Evolutionary conservation across 2,113 vertebrate species (phyloP).

Genomic region (Pionites leucogaster): DNA sequence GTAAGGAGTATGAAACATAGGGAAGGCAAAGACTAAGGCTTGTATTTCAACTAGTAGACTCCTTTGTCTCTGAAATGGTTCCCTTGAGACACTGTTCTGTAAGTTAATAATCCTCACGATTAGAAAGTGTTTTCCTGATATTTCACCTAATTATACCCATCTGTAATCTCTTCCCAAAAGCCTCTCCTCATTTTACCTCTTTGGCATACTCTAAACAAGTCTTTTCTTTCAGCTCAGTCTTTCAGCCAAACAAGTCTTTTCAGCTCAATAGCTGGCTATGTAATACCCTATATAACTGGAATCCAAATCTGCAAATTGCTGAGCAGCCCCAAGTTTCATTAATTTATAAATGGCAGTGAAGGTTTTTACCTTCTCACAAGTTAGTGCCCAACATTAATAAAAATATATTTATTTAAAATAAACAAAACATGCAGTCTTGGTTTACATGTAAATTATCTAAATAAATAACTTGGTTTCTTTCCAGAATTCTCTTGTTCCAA

Average conservation of each 20-base stretch:
- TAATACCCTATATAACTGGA: constrained; percentile 10
- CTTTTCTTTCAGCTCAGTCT: constrained; percentile 23
- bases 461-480: not conserved
- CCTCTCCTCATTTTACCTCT: constrained; percentile 46
- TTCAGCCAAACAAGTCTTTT: constrained; percentile 21
- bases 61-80: not conserved
- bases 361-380: not conserved
- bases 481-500: constrained; percentile 11
- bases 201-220: constrained; percentile 31
- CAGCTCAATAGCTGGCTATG: not conserved
- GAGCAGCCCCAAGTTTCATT: not conserved
- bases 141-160: constrained; percentile 36
- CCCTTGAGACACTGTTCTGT: not conserved
- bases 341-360: not conserved
- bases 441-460: not conserved
- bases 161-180: constrained; percentile 22
- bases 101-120: not conserved
- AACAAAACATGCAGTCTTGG: not conserved
- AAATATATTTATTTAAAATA: not conserved
- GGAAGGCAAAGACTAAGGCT: not conserved
- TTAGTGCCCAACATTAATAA: not conserved
- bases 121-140: constrained; percentile 61
- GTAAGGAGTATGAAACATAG: not conserved
- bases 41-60: constrained; percentile 21
- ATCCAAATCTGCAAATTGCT: constrained; percentile 28